Conservation (phyloP, 2,888 invertebrate species). For the Eristalinus aeneus region DNA sequence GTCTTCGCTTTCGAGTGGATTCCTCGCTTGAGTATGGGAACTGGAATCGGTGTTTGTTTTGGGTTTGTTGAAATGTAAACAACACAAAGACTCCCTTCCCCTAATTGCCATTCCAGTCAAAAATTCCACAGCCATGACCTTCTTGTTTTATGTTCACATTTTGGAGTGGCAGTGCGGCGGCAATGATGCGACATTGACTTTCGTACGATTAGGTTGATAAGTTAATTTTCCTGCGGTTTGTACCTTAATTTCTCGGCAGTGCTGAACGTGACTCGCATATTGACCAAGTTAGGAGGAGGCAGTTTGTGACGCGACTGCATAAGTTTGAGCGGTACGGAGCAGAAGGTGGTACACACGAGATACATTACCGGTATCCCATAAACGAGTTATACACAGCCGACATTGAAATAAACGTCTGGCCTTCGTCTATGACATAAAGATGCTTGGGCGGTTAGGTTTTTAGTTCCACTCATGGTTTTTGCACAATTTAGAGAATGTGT, state of each 20-base stretch:
- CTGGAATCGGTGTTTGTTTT: not conserved
- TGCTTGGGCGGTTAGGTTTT: not conserved
- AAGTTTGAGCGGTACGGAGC: not conserved
- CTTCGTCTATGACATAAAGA: not conserved
- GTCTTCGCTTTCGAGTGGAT: not conserved
- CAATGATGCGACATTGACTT: conserved; percentile 28
- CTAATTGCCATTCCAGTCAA: not conserved
- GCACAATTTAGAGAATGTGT: not conserved
- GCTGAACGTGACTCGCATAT: conserved; percentile 1
- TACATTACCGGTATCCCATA: not conserved
- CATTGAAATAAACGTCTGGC: not conserved
- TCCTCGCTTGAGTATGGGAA: not conserved
- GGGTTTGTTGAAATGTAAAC: not conserved
- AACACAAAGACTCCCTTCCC: no score
- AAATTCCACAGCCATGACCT: conserved; percentile 13
- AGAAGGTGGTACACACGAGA: not conserved
- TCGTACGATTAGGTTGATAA: conserved; percentile 5
- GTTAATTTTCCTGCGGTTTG: not conserved
- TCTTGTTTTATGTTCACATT: conserved; percentile 7
- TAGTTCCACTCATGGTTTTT: not conserved
- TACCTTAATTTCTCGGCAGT: not conserved
- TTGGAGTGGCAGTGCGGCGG: conserved; percentile 2
- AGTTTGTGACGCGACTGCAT: not conserved
- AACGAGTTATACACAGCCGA: not conserved
- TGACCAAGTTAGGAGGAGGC: not conserved